Conservation (phyloP, 2,113 vertebrate genomes). For the Oryzias woworae region DNA sequence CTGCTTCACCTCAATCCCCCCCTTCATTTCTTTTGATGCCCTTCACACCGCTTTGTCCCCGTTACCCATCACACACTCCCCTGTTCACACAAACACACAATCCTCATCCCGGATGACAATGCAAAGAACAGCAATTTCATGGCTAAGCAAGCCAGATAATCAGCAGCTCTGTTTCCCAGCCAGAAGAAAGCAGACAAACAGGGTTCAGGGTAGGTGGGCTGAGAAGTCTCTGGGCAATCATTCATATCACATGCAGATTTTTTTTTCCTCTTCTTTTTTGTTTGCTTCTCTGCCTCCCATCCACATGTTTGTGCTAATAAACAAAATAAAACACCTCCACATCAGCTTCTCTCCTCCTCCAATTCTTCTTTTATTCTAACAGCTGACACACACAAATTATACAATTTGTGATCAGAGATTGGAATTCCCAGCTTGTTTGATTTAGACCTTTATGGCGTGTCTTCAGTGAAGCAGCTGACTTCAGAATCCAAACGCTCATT, state of each 20-base stretch:
- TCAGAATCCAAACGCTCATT: neutral
- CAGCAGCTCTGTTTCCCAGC: slow-evolving; percentile 68
- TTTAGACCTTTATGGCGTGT: neutral
- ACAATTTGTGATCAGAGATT: slow-evolving; percentile 1
- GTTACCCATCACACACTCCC: slow-evolving; percentile 27
- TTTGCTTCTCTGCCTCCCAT: neutral
- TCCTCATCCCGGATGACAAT: slow-evolving; percentile 41
- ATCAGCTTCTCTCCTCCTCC: neutral
- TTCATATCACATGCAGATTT: slow-evolving; percentile 30
- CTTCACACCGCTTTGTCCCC: slow-evolving; percentile 54
- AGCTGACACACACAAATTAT: neutral
- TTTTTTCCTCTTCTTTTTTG: slow-evolving; percentile 2
- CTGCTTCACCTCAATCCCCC: slow-evolving; percentile 24
- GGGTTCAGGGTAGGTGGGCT: slow-evolving; percentile 34
- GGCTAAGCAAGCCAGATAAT: slow-evolving; percentile 69
- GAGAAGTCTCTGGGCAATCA: slow-evolving; percentile 41
- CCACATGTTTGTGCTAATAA: neutral
- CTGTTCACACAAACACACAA: neutral
- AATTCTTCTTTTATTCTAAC: neutral
- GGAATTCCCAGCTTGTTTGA: slow-evolving; percentile 1
- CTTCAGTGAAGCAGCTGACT: neutral
- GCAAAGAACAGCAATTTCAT: slow-evolving; percentile 69
- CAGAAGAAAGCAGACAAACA: slow-evolving; percentile 43
- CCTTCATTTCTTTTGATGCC: slow-evolving; percentile 43
- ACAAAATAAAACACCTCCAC: neutral